These are phyloP conservation scores for Corythaeola cristata DNA, from an alignment of 2,113 vertebrate species.

Conservation along the genomic window DNA sequence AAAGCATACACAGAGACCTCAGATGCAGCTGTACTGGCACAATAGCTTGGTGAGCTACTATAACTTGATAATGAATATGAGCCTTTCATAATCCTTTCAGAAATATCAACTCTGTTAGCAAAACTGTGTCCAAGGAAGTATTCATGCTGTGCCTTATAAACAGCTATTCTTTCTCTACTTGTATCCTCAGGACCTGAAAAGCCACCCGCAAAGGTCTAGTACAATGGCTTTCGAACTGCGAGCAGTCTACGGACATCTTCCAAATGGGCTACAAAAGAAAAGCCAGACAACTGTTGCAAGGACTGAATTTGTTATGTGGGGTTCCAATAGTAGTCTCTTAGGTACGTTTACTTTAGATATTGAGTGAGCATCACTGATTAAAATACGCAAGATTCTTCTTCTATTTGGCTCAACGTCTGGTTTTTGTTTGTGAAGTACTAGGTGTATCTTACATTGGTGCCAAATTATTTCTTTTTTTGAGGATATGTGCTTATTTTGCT, in stretches of 20 bases:
- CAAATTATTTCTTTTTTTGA: neutral
- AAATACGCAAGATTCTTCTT: neutral
- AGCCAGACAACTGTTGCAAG: neutral
- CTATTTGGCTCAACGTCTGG: fast-evolving
- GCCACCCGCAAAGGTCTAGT: neutral
- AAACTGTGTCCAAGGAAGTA: neutral
- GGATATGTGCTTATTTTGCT: neutral
- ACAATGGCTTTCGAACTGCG: neutral
- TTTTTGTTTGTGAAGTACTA: neutral
- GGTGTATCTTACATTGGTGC: neutral
- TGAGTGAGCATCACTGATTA: neutral
- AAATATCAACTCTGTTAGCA: neutral
- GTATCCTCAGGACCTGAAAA: neutral
- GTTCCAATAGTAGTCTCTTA: neutral
- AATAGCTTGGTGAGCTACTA: neutral
- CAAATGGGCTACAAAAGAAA: neutral
- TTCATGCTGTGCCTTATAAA: neutral
- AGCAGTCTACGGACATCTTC: neutral
- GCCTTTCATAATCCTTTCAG: neutral
- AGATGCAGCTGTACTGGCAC: too few relatives aligned
- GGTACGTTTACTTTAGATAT: neutral
- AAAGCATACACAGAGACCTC: neutral
- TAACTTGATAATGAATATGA: neutral
- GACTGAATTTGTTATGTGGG: neutral
- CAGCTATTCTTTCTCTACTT: neutral